Evolutionary conservation across 2,113 vertebrate genomes (phyloP), one percentile per base, ranked within the genome.

Genomic region (Pluvialis apricaria): DNA sequence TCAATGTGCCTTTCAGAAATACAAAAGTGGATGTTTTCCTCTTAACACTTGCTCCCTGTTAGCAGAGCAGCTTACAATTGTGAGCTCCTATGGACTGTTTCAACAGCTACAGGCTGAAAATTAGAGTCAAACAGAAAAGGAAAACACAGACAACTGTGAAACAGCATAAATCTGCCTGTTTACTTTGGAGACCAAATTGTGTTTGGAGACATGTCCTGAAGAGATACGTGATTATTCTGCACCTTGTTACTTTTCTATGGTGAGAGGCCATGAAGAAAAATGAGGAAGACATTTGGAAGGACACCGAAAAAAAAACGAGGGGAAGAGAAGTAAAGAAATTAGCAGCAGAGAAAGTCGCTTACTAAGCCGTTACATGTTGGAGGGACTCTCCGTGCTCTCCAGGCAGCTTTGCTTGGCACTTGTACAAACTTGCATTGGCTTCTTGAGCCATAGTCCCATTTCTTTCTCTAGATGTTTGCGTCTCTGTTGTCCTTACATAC

Each of bases 401-500:
- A 83, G 83, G 31, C n/a, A 17, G 1, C 15, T 83, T 45, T 21
- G 7, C 18, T 93, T 87, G 84, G 11, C 40, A 62, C 69, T 95
- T 82, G 42, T 49, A 66, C 77, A 82, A 64, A 36, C 40, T 85
- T 60, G 34, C 26, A 14, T 28, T 51, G 10, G 44, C 85, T 95
- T 94, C 80, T 75, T 71, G 57, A 71, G 80, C 49, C 85, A 6
- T 9, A 82, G 49, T 44, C 26, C 26, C 44, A 91, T 78, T 91
- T 90, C 68, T 95, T 79, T 81, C 66, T 87, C 57, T 83, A 34
- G 38, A 85, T 82, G 42, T 95, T 96, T 96, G 86, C 10, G 31
- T 96, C 91, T 88, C 78, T 88, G 68, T 84, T 97, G 94, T 94
- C 97, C 96, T 97, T 95, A 96, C 57, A 70, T 95, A 97, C 90